phyloP scores from a whole-genome alignment of 1,140 invertebrate genomes.

The Drosophila kanapiae region DNA sequence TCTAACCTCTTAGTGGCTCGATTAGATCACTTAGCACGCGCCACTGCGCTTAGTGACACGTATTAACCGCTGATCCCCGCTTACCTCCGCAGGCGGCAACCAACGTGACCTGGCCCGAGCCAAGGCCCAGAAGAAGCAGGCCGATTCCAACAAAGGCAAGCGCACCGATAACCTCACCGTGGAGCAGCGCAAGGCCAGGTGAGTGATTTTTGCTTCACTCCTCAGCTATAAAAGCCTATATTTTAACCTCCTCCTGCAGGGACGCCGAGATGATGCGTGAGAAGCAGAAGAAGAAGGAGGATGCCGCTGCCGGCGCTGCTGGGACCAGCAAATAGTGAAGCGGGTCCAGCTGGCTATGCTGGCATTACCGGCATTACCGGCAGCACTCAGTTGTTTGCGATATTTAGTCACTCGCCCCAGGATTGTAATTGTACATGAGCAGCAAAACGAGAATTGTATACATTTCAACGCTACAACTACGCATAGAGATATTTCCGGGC shows the following conservation, averaged over 20 bases:
- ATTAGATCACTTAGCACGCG: conserved; percentile 35
- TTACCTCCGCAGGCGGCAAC: conserved; percentile 89
- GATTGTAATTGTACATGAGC: conserved; percentile 36
- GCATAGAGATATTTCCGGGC: conserved; percentile 47
- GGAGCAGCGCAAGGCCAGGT: conserved; percentile 93
- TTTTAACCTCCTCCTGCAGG: conserved; percentile 83
- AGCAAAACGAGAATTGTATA: conserved; percentile 36
- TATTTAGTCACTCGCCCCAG: conserved; percentile 37
- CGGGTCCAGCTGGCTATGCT: conserved; percentile 6
- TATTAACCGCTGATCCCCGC: neutral
- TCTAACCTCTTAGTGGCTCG: conserved; percentile 41
- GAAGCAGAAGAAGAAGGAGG: conserved; percentile 90
- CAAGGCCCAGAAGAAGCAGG: conserved; percentile 93
- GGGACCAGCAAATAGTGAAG: conserved; percentile 65
- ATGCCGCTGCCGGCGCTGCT: conserved; percentile 76
- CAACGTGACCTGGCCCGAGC: conserved; percentile 94
- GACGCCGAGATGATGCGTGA: conserved; percentile 93
- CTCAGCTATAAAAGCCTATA: neutral
- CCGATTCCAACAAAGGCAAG: conserved; percentile 89
- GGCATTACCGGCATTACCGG: conserved; percentile 9
- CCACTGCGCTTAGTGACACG: conserved; percentile 22
- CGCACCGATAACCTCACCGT: conserved; percentile 90
- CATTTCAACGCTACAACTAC: conserved; percentile 43
- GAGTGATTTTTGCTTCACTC: conserved; percentile 67
- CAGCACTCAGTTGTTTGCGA: conserved; percentile 27